Percentiles rank a stretch among this genome's conserved stretches.
phyloP scores from a whole-genome alignment of 1,140 invertebrate genomes.

The Octopus sinensis region DNA sequence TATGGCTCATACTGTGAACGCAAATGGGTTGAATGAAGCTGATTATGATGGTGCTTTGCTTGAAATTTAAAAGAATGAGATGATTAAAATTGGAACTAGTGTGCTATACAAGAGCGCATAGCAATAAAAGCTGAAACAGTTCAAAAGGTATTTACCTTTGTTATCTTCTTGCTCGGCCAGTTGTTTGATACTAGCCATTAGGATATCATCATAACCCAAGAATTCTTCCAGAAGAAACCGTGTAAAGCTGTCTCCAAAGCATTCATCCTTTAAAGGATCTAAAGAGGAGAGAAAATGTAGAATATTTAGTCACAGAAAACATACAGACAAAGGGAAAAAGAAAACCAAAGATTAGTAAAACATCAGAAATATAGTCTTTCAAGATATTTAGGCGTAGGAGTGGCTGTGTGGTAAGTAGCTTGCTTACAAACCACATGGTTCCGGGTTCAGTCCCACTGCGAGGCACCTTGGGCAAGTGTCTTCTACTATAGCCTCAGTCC shows the following conservation, averaged over 20 bases:
- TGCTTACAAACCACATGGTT: no score
- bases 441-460: no score
- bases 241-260: constrained; percentile 90
- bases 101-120: neutral
- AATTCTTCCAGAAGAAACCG: constrained; percentile 87
- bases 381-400: no score
- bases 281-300: constrained; percentile 6
- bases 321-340: no score
- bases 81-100: neutral
- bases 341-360: no score
- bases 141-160: constrained; percentile 71
- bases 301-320: no score
- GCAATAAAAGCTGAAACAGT: neutral
- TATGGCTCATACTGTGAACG: neutral
- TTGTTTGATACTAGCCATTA: constrained; percentile 93
- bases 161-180: constrained; percentile 94
- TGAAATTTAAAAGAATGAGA: neutral
- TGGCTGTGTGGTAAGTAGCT: no score
- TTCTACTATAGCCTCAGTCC: no score
- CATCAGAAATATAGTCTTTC: no score
- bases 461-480: no score
- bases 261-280: constrained; percentile 82
- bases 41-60: neutral
- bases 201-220: constrained; percentile 91
- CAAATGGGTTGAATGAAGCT: neutral